These are phyloP conservation scores for Pogonus chalceus DNA, from an alignment of 1,140 invertebrate species.

Conservation along the genomic window DNA sequence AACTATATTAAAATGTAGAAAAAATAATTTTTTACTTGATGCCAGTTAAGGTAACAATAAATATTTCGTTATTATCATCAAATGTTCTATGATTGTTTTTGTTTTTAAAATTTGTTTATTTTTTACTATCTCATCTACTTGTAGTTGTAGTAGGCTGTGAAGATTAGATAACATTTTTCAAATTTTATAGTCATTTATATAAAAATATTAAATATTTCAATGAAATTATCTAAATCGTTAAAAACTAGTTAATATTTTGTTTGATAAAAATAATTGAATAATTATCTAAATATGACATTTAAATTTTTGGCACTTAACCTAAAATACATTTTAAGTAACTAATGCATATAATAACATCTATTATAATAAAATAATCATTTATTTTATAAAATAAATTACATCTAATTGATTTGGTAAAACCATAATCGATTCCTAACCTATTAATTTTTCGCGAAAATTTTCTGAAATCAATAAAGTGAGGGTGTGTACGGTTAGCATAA, in stretches of 20 bases:
- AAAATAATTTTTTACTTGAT: neutral
- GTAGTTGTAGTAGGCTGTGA: no score
- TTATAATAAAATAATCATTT: neutral
- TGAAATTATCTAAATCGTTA: neutral
- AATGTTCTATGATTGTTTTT: neutral
- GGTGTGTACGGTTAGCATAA: neutral
- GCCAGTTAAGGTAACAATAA: neutral
- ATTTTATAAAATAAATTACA: neutral
- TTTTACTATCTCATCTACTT: no score
- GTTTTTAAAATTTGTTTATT: neutral
- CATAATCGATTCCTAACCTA: neutral
- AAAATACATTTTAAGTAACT: neutral
- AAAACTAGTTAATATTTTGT: neutral
- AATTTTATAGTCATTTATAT: no score
- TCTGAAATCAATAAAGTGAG: conserved; percentile 1
- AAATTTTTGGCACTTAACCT: neutral
- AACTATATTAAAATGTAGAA: neutral
- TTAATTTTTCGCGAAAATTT: neutral
- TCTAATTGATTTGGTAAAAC: neutral
- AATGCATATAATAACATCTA: neutral
- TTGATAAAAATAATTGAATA: neutral
- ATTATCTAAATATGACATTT: neutral
- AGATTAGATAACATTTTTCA: no score
- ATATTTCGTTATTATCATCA: neutral
- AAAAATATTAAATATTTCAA: no score